Evolutionary conservation across 2,113 vertebrate genomes (phyloP).

Genomic region (human): GRCh38 chr12:130819501-130820000

Average conservation of each 20-base stretch:
- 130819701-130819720: neutral
- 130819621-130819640: neutral
- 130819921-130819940: neutral
- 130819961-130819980: neutral
- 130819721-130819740: neutral
- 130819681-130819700: neutral
- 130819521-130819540: neutral
- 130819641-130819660: neutral
- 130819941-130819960: neutral
- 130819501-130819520: neutral
- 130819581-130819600: neutral
- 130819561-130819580: neutral
- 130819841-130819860: fast-evolving
- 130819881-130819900: neutral
- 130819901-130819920: neutral
- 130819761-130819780: neutral
- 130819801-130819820: neutral
- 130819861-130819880: neutral
- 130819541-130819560: neutral
- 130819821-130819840: no score
- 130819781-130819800: neutral
- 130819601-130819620: neutral
- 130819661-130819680: neutral
- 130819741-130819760: neutral
- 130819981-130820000: neutral